These are phyloP conservation scores for Poeciliopsis retropinna DNA, from an alignment of 2,113 vertebrate genomes.

Conservation along the genomic window DNA sequence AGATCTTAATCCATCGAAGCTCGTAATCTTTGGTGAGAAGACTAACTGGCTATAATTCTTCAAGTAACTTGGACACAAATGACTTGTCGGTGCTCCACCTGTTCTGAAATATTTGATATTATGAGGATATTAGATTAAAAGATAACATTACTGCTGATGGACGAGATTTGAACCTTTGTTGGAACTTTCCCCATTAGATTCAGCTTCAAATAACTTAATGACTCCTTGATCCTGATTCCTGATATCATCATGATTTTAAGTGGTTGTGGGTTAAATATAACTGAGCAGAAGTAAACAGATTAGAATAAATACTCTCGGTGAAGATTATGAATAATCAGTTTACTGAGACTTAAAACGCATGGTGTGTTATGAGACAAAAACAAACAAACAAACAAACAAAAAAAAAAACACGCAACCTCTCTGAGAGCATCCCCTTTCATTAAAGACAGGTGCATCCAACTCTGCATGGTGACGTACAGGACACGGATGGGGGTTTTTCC, in stretches of 20 bases:
- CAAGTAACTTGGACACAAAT: too few relatives aligned
- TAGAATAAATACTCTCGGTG: background rate
- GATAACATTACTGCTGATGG: constrained; percentile 13
- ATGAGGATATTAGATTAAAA: too few relatives aligned
- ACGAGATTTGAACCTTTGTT: constrained; percentile 53
- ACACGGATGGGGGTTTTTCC: background rate
- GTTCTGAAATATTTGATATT: too few relatives aligned
- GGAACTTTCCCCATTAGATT: constrained; percentile 45
- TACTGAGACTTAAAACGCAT: background rate
- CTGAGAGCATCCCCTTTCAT: too few relatives aligned
- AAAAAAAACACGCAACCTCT: background rate
- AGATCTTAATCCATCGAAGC: constrained; percentile 1
- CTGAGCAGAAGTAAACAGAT: background rate
- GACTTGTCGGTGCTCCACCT: too few relatives aligned
- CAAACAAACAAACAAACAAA: too few relatives aligned
- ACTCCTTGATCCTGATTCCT: constrained; percentile 1
- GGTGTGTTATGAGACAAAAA: too few relatives aligned
- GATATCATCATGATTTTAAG: background rate
- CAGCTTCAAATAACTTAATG: constrained; percentile 52
- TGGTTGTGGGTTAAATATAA: background rate
- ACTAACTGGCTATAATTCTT: too few relatives aligned
- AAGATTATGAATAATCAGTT: constrained; percentile 17
- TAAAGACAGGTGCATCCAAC: background rate
- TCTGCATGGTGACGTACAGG: constrained; percentile 33
- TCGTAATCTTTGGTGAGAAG: too few relatives aligned